Conservation (phyloP, 2,888 invertebrate species). For the Myathropa florea region DNA sequence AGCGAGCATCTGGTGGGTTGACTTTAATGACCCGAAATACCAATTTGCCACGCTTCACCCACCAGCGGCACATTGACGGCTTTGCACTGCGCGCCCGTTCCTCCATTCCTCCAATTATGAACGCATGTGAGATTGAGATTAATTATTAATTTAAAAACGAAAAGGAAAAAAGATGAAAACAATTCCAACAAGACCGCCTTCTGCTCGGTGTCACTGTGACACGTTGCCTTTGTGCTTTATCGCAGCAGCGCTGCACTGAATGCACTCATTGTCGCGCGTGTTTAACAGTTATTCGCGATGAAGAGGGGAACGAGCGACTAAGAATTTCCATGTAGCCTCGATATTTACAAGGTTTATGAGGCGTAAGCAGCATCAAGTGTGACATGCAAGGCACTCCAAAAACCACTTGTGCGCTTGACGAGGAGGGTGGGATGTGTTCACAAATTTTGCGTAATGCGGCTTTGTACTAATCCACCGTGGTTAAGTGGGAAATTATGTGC, state of each 20-base stretch:
- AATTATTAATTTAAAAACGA: conserved; percentile 37
- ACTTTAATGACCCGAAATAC: conserved; percentile 65
- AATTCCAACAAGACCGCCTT: conserved; percentile 37
- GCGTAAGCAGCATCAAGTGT: conserved; percentile 37
- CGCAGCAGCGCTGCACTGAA: conserved; percentile 21
- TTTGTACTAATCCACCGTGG: conserved; percentile 14
- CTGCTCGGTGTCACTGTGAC: conserved; percentile 17
- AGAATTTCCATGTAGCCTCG: conserved; percentile 35
- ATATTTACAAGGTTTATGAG: conserved; percentile 60
- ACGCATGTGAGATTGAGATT: conserved; percentile 53
- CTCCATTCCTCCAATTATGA: conserved; percentile 39
- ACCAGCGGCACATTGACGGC: conserved; percentile 27
- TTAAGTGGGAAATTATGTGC: conserved; percentile 33
- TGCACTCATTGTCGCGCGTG: conserved; percentile 34
- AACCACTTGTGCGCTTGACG: conserved; percentile 4
- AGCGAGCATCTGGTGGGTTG: conserved; percentile 54
- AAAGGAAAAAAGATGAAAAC: not conserved
- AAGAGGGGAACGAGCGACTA: not conserved
- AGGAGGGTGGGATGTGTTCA: conserved; percentile 17
- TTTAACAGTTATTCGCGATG: not conserved
- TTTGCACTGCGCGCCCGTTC: conserved; percentile 2
- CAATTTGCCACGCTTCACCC: conserved; percentile 56
- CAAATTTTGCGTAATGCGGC: conserved; percentile 38
- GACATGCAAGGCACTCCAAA: conserved; percentile 34
- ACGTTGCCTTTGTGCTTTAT: not conserved